Evolutionary conservation across 2,113 vertebrate genomes (phyloP).

Genomic region (Lathamus discolor): DNA sequence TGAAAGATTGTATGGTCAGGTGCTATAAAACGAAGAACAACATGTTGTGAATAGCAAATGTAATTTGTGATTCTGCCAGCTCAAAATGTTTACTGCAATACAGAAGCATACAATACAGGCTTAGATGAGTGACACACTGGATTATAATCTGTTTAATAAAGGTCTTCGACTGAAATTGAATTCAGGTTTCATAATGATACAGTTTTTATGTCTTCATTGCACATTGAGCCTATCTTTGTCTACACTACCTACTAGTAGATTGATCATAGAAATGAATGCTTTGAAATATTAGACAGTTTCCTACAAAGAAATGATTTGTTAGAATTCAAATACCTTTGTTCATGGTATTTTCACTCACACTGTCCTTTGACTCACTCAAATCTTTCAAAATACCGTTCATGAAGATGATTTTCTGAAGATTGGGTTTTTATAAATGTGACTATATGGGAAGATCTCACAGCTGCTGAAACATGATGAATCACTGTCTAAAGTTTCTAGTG

Average conservation of each 20-base stretch:
- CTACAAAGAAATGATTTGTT: not conserved
- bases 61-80: not conserved
- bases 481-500: not conserved
- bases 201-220: slow-evolving; percentile 26
- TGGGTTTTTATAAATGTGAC: not conserved
- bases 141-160: slow-evolving; percentile 61
- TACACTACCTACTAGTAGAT: not conserved
- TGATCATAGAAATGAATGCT: slow-evolving; percentile 18
- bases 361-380: not conserved
- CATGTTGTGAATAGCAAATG: not conserved
- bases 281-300: not conserved
- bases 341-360: not conserved
- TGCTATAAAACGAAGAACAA: not conserved
- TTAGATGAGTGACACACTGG: slow-evolving; percentile 11
- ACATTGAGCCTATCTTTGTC: slow-evolving; percentile 3
- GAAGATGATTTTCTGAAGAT: not conserved
- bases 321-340: not conserved
- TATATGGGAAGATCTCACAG: not conserved
- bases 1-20: not conserved
- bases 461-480: not conserved
- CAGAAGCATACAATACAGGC: not conserved
- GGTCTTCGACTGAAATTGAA: slow-evolving; percentile 24
- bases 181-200: slow-evolving; percentile 19
- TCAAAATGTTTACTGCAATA: not conserved
- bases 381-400: not conserved